Evolutionary conservation across 92 coral and sea anemone species (phyloP).

Genomic region (Porites cylindrica): DNA sequence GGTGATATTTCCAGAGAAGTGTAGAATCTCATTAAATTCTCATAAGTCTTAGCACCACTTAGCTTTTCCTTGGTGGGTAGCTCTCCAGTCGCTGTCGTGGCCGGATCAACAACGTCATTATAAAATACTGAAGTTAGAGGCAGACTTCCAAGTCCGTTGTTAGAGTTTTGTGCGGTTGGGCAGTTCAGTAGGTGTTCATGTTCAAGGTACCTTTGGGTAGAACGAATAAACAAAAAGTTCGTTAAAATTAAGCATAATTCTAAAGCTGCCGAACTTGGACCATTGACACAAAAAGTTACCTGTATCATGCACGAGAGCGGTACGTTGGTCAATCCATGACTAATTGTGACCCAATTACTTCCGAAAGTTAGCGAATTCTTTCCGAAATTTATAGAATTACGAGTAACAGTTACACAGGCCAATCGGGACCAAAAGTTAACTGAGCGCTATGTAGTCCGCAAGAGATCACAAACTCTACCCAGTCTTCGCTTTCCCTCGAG

Average conservation of each 20-base stretch:
- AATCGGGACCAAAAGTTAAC: neutral
- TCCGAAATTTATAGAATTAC: too few species aligned
- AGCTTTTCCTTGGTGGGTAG: conserved; percentile 54
- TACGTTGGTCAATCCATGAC: neutral
- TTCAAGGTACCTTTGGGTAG: conserved; percentile 48
- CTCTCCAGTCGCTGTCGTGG: conserved; percentile 17
- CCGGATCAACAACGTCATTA: conserved; percentile 21
- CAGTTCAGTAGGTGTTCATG: conserved; percentile 61
- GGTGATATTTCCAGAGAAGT: conserved; percentile 62
- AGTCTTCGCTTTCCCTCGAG: too few species aligned
- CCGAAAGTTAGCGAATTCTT: neutral
- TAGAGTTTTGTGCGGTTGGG: conserved; percentile 34
- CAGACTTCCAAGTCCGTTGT: conserved; percentile 62
- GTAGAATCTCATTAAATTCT: conserved; percentile 51
- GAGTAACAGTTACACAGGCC: too few species aligned
- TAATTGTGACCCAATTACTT: neutral
- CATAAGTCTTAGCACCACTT: conserved; percentile 43
- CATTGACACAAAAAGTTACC: too few species aligned
- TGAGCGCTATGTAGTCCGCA: too few species aligned
- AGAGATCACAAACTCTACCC: too few species aligned
- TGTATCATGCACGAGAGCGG: too few species aligned
- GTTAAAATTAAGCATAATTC: neutral
- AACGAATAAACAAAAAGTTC: neutral
- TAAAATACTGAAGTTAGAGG: conserved; percentile 47
- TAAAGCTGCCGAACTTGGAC: too few species aligned